Conservation (phyloP, 2,797 vertebrate genomes). For the Tarsius wallacei region DNA sequence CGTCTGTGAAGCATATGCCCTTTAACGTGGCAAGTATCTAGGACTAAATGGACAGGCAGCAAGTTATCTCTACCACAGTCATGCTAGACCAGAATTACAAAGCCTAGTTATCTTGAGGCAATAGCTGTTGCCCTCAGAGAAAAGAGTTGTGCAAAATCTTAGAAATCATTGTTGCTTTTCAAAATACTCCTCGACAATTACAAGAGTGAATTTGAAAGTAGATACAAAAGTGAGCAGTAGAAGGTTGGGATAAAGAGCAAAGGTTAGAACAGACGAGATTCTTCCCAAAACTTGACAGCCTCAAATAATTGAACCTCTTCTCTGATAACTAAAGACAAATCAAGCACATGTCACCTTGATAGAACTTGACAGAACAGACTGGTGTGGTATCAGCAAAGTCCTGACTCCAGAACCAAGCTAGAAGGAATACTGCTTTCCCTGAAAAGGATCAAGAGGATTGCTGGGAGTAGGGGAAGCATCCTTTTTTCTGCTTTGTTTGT, state of each 20-base stretch:
- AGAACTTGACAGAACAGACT: not conserved
- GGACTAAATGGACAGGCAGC: not conserved
- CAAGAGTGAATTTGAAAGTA: not conserved
- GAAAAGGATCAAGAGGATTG: not conserved
- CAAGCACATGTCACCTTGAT: not conserved
- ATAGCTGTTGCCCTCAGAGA: not conserved
- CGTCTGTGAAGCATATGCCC: not conserved
- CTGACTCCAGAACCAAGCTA: not conserved
- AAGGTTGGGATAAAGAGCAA: not conserved
- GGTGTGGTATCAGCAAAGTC: not conserved
- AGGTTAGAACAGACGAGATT: not conserved
- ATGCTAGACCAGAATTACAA: not conserved
- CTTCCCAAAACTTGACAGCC: not conserved
- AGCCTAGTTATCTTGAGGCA: not conserved
- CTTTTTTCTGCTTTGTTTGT: not conserved
- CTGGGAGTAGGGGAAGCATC: not conserved
- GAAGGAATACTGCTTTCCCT: not conserved
- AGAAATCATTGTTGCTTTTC: constrained; percentile 15
- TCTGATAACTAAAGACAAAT: not conserved
- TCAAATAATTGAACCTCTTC: not conserved
- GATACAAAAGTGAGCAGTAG: not conserved
- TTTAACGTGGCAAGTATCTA: not conserved
- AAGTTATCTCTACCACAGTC: not conserved
- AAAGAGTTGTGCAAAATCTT: not conserved
- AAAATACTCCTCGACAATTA: not conserved